Conservation (phyloP, 1,140 invertebrate genomes). For the Eubasilissa regina region DNA sequence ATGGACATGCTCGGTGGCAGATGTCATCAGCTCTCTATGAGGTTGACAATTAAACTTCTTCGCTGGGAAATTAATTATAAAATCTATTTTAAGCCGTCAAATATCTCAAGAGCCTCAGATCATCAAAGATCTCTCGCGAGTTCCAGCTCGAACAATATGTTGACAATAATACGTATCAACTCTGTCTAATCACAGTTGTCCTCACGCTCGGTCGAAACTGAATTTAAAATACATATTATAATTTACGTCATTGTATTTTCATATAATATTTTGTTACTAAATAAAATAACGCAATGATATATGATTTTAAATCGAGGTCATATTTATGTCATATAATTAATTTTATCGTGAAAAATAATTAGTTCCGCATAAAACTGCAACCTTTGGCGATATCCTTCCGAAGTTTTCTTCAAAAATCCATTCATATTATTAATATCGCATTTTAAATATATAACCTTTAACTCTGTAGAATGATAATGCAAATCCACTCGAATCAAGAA, state of each 20-base stretch:
- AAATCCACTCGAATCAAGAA: too few species aligned
- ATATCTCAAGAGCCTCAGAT: background rate
- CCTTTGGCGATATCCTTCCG: constrained; percentile 23
- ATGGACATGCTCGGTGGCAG: constrained; percentile 1
- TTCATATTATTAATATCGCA: constrained; percentile 5
- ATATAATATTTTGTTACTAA: background rate
- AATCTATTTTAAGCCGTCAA: background rate
- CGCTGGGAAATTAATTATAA: background rate
- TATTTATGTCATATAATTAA: constrained; percentile 12
- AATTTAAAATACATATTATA: too few species aligned
- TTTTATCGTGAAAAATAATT: background rate
- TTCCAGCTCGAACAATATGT: too few species aligned
- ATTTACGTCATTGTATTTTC: background rate
- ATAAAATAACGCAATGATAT: background rate
- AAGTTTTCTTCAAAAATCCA: background rate
- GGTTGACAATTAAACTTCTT: constrained; percentile 14
- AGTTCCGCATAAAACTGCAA: constrained; percentile 9
- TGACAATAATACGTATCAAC: too few species aligned
- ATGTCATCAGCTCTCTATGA: background rate
- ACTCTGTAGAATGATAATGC: too few species aligned
- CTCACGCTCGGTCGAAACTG: too few species aligned
- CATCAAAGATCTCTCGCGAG: background rate
- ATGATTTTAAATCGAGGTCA: background rate
- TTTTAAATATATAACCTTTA: background rate
- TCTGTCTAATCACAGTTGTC: too few species aligned